These are phyloP conservation scores for Macrocentrus cingulum DNA, from an alignment of 1,140 invertebrate species.

Conservation along the genomic window DNA sequence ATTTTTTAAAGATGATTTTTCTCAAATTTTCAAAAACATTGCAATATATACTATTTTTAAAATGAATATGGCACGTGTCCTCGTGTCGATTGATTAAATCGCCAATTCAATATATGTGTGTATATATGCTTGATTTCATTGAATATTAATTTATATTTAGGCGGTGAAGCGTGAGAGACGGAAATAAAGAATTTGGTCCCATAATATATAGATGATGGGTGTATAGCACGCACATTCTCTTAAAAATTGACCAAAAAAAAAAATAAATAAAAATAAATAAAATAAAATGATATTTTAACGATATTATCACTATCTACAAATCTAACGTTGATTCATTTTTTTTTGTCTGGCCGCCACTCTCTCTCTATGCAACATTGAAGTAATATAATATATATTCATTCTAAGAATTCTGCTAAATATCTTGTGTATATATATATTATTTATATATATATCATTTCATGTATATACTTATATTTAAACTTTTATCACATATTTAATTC, in stretches of 20 bases:
- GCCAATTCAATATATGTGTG: neutral
- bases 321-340: conserved; percentile 32
- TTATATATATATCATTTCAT: conserved; percentile 33
- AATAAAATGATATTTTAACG: conserved; percentile 24
- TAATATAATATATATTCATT: conserved; percentile 29
- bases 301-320: conserved; percentile 31
- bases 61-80: conserved; percentile 9
- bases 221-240: no score
- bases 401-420: conserved; percentile 7
- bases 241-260: no score
- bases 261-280: no score
- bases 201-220: conserved; percentile 51
- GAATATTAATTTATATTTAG: neutral
- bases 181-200: conserved; percentile 56
- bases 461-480: conserved; percentile 35
- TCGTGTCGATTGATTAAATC: conserved; percentile 7
- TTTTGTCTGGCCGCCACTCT: conserved; percentile 1
- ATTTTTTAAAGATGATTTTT: no score
- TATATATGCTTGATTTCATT: neutral
- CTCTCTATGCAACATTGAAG: conserved; percentile 34
- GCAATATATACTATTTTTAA: no score
- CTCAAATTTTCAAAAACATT: no score
- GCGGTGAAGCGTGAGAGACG: conserved; percentile 29
- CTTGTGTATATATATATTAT: conserved; percentile 31
- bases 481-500: no score